Percentiles rank a stretch among this genome's conserved stretches.
These are phyloP conservation scores for Phrynocephalus forsythii DNA, from an alignment of 2,797 vertebrate species.

Conservation along the genomic window DNA sequence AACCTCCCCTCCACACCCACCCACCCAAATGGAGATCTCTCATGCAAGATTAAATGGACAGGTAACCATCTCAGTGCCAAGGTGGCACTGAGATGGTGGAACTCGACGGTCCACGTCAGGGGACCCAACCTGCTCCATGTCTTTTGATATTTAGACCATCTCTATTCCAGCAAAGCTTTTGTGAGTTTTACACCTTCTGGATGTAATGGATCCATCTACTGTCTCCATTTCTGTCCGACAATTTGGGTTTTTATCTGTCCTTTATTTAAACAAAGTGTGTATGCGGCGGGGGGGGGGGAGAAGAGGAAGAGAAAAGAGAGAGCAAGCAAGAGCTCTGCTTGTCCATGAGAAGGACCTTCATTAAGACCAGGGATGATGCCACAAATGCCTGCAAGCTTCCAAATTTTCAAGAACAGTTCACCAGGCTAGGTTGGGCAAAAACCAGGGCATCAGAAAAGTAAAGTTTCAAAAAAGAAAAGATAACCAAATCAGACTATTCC, in stretches of 20 bases:
- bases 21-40: neutral
- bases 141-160: neutral
- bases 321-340: neutral
- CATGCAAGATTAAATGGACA: neutral
- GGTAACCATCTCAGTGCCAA: too few relatives aligned
- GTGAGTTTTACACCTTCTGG: too few relatives aligned
- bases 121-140: neutral
- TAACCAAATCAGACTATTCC: too few relatives aligned
- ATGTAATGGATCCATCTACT: too few relatives aligned
- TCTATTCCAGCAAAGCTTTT: neutral
- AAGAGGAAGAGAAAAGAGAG: too few relatives aligned
- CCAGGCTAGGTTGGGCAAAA: neutral
- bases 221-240: too few relatives aligned
- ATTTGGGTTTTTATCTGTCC: neutral
- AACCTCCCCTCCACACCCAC: neutral
- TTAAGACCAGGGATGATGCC: neutral
- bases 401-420: neutral
- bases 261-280: too few relatives aligned
- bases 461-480: too few relatives aligned
- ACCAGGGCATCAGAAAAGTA: neutral
- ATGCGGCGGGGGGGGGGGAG: too few relatives aligned
- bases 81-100: neutral
- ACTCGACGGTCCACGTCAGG: neutral
- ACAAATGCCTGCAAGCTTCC: neutral
- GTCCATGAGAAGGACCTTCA: neutral